Evolutionary conservation across 2,797 vertebrate species (phyloP), one percentile per base, ranked within the genome.

Genomic region (Tragelaphus oryx): DNA sequence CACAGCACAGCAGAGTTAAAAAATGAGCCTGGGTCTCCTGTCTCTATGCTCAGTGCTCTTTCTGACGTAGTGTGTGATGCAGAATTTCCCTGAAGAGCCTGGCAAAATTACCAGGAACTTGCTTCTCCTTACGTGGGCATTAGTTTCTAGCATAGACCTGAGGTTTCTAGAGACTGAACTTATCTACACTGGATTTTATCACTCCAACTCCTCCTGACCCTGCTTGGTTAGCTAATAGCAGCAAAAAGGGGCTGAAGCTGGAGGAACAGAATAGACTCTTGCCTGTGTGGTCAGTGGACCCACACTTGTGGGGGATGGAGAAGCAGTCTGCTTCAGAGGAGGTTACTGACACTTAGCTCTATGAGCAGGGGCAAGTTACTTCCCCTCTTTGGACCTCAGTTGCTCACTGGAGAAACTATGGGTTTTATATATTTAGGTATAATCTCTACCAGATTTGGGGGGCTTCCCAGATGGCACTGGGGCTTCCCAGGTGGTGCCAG

Each of bases 271-370:
- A 16, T 8, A n/a, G 85, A 50, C 4, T 14, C 12, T 12, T 20
- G 8, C 41, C 41, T n/a, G 1, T 10, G 24, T 4, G 5, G 44
- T 59, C 6, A 6, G 62, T 26, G 33, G 17, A 30, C 52, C 18
- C 18, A 26, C 33, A n/a, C 10, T n/a, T 65, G 16, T 2, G 6
- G 4, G 6, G 26, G 18, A 1, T 8, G 1, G n/a, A 78, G 50
- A 37, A 6, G 41, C 20, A 50, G 37, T 7, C 76, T 68, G 62
- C 50, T 76, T 86, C 3, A 6, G 65, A 46, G 28, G n/a, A 41
- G 10, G 20, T 78, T 50, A 28, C 54, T 82, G 57, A 59, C 18
- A 17, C 12, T 60, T 82, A 57, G 3, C n/a, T 44, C 11, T 7
- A 20, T 81, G 44, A 83, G 17, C 20, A 68, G 7, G 30, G 5